A percentile compares a stretch with the other conserved stretches of the same genome.
Evolutionary conservation across 2,797 vertebrate species (phyloP).

Genomic region (Nyctibius grandis): DNA sequence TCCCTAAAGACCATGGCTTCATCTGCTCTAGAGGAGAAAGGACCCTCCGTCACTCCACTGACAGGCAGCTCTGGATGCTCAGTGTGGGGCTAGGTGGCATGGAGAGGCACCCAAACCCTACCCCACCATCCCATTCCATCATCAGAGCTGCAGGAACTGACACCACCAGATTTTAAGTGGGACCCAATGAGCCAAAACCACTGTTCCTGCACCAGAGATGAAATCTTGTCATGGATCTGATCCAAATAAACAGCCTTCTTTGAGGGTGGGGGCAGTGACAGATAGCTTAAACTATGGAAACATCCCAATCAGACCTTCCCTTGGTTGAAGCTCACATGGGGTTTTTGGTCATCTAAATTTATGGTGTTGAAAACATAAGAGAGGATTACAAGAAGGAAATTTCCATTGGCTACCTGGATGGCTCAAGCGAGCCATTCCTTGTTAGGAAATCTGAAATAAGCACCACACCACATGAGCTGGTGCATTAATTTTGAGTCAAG

Average conservation of each 20-base stretch:
- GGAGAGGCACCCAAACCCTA: not conserved
- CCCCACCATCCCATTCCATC: too few species aligned
- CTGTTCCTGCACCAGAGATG: not conserved
- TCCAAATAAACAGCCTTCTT: not conserved
- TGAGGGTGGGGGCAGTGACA: not conserved
- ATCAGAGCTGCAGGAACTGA: not conserved
- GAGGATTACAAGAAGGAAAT: not conserved
- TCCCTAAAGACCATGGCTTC: not conserved
- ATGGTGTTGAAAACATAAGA: not conserved
- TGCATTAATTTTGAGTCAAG: not conserved
- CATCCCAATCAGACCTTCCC: rapidly evolving
- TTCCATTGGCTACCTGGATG: not conserved
- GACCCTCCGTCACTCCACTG: not conserved
- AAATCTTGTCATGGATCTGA: not conserved
- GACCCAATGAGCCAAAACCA: not conserved
- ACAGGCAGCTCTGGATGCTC: not conserved
- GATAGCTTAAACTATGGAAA: not conserved
- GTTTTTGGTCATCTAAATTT: not conserved
- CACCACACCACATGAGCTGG: not conserved
- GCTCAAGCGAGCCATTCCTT: not conserved
- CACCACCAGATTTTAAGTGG: not conserved
- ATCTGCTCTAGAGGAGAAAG: not conserved
- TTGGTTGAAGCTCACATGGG: not conserved
- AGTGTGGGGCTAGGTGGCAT: not conserved
- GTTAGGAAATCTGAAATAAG: not conserved